These are phyloP conservation scores for Empidonax alnorum DNA, from an alignment of 2,113 vertebrate species.

Conservation along the genomic window DNA sequence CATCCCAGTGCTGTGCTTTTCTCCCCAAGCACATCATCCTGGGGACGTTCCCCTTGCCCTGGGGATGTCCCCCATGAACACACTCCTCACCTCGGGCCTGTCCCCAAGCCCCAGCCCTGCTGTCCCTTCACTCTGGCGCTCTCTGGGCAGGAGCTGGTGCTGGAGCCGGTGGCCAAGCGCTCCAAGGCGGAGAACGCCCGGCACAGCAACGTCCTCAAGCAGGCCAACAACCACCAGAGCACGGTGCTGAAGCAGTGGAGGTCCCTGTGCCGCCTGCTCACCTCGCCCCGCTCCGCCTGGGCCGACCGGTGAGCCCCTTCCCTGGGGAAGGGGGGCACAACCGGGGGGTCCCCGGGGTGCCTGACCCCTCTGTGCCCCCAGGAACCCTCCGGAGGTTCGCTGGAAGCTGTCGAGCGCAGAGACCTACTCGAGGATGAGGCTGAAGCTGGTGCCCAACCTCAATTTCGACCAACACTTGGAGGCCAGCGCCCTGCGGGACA, in stretches of 20 bases:
- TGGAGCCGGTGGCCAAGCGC: slow-evolving; percentile 83
- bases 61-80: fast-evolving
- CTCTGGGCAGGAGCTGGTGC: slow-evolving; percentile 80
- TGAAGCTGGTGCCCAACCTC: slow-evolving; percentile 95
- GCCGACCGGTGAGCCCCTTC: slow-evolving; percentile 76
- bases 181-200: slow-evolving; percentile 81
- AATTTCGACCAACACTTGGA: slow-evolving; percentile 87
- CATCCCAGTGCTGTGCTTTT: background rate
- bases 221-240: slow-evolving; percentile 83
- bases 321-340: fast-evolving
- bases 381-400: slow-evolving; percentile 79
- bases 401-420: slow-evolving; percentile 91
- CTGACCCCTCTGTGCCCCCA: background rate
- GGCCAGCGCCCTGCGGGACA: slow-evolving; percentile 94
- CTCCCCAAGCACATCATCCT: background rate
- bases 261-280: slow-evolving; percentile 84
- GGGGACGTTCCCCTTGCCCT: fast-evolving
- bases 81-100: fast-evolving
- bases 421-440: slow-evolving; percentile 95
- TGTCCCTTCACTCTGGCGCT: background rate
- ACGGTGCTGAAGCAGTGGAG: slow-evolving; percentile 89
- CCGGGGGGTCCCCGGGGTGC: fast-evolving
- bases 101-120: background rate
- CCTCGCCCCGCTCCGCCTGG: slow-evolving; percentile 88
- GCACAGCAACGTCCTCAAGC: slow-evolving; percentile 81